Evolutionary conservation across 2,888 invertebrate species (phyloP), one percentile per base, ranked within the genome.

Genomic region (Scrobipalpa atriplicella): DNA sequence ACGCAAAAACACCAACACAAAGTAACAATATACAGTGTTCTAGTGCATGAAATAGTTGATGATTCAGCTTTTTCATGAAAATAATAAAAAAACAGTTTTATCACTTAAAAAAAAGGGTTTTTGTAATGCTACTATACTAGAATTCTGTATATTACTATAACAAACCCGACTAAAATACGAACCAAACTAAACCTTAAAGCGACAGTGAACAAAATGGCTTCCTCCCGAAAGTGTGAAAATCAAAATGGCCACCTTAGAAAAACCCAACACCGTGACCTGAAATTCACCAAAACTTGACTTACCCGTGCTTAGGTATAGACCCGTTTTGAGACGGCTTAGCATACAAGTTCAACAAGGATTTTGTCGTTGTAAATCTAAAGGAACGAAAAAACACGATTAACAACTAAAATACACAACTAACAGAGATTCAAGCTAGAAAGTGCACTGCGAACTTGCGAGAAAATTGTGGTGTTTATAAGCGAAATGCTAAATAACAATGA

Each of bases 291-390:
- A 72, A 71, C 68, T 65, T 64, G 69, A 66, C 95, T 93, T 94
- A 95, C 95, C 95, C 95, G 86, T 95, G 95, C 89, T 95, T 95
- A 83, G 94, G 86, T 78, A 94, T 93, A 79, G 94, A 90, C 87
- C 94, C 93, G 79, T 94, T 93, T 85, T 93, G 94, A 81, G 94
- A 93, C 79, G 94, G 90, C 90, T 95, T 95, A 85, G 94, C 93
- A 87, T 94, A 94, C 85, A 95, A 93, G 90, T 95, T 95, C 90
- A 95, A 90, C 91, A 95, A 94, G 75, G 95, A 95, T 88, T 95
- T 95, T 85, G 95, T 94, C 65, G 94, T 94, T 76, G 95, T 95
- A 89, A 95, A 95, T 94, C 95, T 95, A 95, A 65, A 77, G 85
- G 93, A 82, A 85, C 85, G 83, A 78, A 80, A 67, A 63, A 29